A percentile compares a stretch with the other conserved stretches of the same genome.
These are phyloP conservation scores for Muscidifurax raptorellus DNA, from an alignment of 1,140 invertebrate species.

Conservation along the genomic window DNA sequence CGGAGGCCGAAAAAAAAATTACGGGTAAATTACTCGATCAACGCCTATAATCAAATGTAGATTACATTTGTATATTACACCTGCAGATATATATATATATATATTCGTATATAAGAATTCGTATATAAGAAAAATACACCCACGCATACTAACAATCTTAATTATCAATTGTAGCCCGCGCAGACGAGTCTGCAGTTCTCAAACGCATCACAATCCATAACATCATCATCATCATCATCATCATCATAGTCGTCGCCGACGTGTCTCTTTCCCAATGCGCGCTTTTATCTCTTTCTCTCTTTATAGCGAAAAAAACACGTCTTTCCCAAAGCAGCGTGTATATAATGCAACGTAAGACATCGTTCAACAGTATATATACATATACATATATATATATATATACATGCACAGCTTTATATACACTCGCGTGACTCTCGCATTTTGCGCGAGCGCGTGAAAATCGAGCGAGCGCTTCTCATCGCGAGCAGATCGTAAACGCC, in stretches of 20 bases:
- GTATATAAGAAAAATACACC: background rate
- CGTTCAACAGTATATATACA: too few species aligned
- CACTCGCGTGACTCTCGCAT: constrained; percentile 22
- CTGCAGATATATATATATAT: too few species aligned
- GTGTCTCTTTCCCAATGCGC: constrained; percentile 9
- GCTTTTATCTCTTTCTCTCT: background rate
- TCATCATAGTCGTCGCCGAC: too few species aligned
- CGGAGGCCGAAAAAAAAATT: too few species aligned
- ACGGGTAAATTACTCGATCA: too few species aligned
- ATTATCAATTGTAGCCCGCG: background rate
- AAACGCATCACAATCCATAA: background rate
- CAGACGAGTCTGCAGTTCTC: background rate
- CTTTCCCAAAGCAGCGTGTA: constrained; percentile 9
- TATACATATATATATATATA: too few species aligned
- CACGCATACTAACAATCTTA: background rate
- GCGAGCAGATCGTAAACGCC: background rate
- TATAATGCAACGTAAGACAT: too few species aligned
- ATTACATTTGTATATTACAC: too few species aligned
- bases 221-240: background rate
- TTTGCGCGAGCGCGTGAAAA: constrained; percentile 14
- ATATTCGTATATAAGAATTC: background rate
- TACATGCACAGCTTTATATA: too few species aligned
- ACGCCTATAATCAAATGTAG: too few species aligned
- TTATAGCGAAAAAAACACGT: constrained; percentile 1
- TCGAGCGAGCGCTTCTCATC: constrained; percentile 18